Base-by-base conservation (phyloP, 1,140 invertebrate species). In the Drosophila ficusphila region DNA sequence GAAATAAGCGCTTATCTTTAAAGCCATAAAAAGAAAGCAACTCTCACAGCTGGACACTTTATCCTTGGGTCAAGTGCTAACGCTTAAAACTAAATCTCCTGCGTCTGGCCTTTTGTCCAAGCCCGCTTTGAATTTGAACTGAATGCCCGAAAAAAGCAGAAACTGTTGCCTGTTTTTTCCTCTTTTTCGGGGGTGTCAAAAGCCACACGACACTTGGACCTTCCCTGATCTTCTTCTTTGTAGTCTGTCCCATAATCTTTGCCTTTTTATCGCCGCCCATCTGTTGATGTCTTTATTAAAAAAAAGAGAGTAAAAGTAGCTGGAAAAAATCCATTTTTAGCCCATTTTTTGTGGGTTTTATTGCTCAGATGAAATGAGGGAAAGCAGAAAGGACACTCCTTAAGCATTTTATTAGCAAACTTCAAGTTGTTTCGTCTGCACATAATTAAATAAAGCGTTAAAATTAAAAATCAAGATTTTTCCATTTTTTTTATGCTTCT, bases 391-490 rank as follows among this genome's bases (percentile, higher is more conserved):
- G 41, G 39, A 27, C 46, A 56, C 61, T 74, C 70, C 72, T 88
- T 88, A 88, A 88, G 74, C 82, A 88, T 89, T 88, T 88, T 88
- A 88, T 88, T 78, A 89, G 83, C 74, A 82, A 76, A 78, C 83
- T 88, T 86, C 64, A 88, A 88, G 82, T 78, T 82, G 82, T 88
- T 83, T 88, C 62, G 62, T 64, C 54, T 74, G 57, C 77, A 86
- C 88, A 90, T 90, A 90, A 90, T 90, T 90, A 90, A 90, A 90
- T 90, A 90, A 90, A 90, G 88, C 88, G 88, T 88, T 90, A 88
- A 90, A 90, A 90, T 90, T 90, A 90, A 90, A 90, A 90, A 90
- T 83, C 74, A 78, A 89, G 83, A 78, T 82, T 82, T 76, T 81
- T 49, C 21, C 21, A 16, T 27, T 33, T 39, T 57, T 23, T 53